These are phyloP conservation scores for Netta rufina DNA, from an alignment of 2,797 vertebrate genomes.

Conservation along the genomic window DNA sequence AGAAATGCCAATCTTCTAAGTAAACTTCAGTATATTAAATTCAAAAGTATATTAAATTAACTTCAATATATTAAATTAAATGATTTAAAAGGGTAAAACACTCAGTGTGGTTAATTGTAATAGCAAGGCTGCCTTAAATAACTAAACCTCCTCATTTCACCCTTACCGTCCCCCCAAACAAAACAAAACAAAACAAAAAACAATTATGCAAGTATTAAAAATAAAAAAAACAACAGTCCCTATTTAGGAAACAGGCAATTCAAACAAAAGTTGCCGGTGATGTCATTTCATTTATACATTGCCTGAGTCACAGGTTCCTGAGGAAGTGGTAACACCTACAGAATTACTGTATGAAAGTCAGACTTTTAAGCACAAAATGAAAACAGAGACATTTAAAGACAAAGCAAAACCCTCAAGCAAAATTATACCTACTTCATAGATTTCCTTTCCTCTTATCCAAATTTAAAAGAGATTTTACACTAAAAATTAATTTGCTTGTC, in stretches of 20 bases:
- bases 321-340: slow-evolving; percentile 68
- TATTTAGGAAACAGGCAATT: background rate
- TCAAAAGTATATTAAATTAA: too few species aligned
- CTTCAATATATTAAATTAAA: background rate
- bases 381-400: slow-evolving; percentile 21
- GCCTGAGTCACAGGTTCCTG: slow-evolving; percentile 66
- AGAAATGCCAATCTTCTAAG: background rate
- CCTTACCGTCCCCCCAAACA: background rate
- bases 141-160: background rate
- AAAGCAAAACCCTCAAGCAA: background rate
- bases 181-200: background rate
- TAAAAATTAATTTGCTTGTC: background rate
- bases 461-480: background rate
- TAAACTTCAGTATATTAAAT: background rate
- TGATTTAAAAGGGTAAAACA: background rate
- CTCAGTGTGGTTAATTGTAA: background rate
- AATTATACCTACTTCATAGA: background rate
- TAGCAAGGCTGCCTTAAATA: background rate
- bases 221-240: background rate
- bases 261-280: slow-evolving; percentile 6
- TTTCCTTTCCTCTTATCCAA: background rate
- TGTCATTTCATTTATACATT: background rate
- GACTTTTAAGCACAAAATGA: background rate
- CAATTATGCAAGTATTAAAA: background rate
- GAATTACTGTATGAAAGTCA: background rate